Evolutionary conservation across 1,140 invertebrate genomes (phyloP).

Genomic region (Achroia grisella): DNA sequence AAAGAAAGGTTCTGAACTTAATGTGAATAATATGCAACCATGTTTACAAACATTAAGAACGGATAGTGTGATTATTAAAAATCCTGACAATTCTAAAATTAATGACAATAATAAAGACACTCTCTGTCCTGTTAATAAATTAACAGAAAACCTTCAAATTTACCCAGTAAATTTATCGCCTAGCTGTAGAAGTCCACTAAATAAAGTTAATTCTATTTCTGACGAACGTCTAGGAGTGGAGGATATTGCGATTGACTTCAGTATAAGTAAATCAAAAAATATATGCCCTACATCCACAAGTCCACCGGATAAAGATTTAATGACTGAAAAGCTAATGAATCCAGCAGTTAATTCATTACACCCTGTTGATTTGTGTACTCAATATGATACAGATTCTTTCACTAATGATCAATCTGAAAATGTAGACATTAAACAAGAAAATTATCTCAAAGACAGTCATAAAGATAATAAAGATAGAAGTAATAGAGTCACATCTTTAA

Average conservation of each 20-base stretch:
- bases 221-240: constrained; percentile 5
- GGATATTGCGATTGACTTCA: constrained; percentile 48
- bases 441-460: too few relatives aligned
- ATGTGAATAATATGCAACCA: constrained; percentile 8
- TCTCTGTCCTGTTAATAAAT: not conserved
- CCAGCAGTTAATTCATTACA: too few relatives aligned
- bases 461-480: too few relatives aligned
- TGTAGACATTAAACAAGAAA: too few relatives aligned
- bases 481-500: too few relatives aligned
- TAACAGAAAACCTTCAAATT: not conserved
- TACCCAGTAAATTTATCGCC: too few relatives aligned
- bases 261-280: constrained; percentile 29
- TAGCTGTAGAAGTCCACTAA: not conserved
- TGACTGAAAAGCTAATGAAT: too few relatives aligned
- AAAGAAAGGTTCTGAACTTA: constrained; percentile 21
- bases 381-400: too few relatives aligned
- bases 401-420: too few relatives aligned
- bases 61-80: constrained; percentile 67
- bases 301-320: too few relatives aligned
- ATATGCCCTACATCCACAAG: not conserved
- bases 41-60: constrained; percentile 26
- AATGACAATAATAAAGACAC: constrained; percentile 16
- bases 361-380: too few relatives aligned
- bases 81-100: constrained; percentile 49
- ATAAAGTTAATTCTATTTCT: not conserved